Base-by-base conservation (phyloP, 2,888 invertebrate species). In the Thera britannica region DNA sequence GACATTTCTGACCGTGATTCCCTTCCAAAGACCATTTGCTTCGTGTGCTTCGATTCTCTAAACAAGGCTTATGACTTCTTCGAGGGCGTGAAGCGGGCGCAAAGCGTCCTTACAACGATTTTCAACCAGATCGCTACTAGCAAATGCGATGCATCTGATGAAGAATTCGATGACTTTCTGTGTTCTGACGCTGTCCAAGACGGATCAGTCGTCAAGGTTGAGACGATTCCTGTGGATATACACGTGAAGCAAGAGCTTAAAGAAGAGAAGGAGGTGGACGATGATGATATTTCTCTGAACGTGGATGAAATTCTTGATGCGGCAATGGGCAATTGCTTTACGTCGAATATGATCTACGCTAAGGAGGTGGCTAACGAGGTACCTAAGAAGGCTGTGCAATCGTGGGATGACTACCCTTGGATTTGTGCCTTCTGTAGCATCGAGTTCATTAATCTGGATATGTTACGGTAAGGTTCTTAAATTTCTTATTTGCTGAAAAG, bases 351-450 rank as follows among this genome's bases (percentile, higher is more conserved):
- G 0, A 84, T 92, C 49, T 91, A 88, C 56, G 90, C 86, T 12
- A 90, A 90, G 73, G 90, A 92, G 58, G 75, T 90, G 7, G 77
- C 82, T 0, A 83, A 86, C 68, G 83, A 86, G 67, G 71, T 83
- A 2, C 79, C 73, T 44, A 88, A 86, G 65, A 87, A 81, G 66
- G 71, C 74, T 7, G 77, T 88, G 2, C 79, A 78, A 9, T 77
- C 81, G 0, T 93, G 93, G 93, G 85, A 86, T 7, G 87, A 90
- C n/a, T 93, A 92, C 58, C 90, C 89, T 0, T 93, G 93, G 93
- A 73, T 90, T 0, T 93, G 93, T 72, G 79, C 83, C 0, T 83
- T 84, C 38, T 93, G 93, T 74, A 87, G 89, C 58, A 89, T 90
- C 5, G 92, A 92, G 71, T 93, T 92, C 72, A 72, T 87, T 1